Base-by-base conservation (phyloP, 2,888 invertebrate genomes). In the Epicampocera succincta region DNA sequence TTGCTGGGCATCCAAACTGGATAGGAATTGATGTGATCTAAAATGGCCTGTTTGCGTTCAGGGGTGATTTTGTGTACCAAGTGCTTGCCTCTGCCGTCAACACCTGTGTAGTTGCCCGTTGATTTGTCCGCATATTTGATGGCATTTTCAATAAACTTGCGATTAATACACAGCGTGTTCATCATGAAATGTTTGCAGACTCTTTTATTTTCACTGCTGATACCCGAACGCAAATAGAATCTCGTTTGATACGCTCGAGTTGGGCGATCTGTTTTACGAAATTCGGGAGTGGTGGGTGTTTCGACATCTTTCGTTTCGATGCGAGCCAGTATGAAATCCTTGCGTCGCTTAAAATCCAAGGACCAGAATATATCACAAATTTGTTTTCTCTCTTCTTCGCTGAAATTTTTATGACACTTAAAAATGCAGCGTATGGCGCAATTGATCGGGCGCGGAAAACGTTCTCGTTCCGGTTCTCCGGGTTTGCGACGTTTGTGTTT, bases 1-100 rank as follows among this genome's bases (percentile, higher is more conserved):
- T 85, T 85, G 54, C 80, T 84, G 9, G 85, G 85, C 52, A 81
- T 77, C 85, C 85, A 85, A 13, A 85, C 82, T 2, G 85, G 85
- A 68, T 84, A 85, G 29, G 85, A 84, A 9, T 83, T 84, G 13
- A 85, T 85, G 56, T 85, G 84, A 21, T 80, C 80, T 40, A 83
- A 77, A 42, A 85, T 78, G 9, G 69, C 84, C 15, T 69, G 56
- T 11, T 82, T 60, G 17, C 83, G 69, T 74, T 84, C 84, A 8
- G 74, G 69, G 0, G 84, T 58, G 19, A 84, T 82, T 82, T 85
- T 85, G 58, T 84, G 84, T 58, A 75, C 71, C 1, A 80, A 69
- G 50, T 84, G 84, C 40, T 75, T 76, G 11, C 85, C 85, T 1
- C 85, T 72, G 9, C 74, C 75, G 76, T 85, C 85, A 25, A 84